Percentiles rank a stretch among this genome's conserved stretches.
These are phyloP conservation scores for Phrynocephalus guinanensis DNA, from an alignment of 2,797 vertebrate species.

Conservation along the genomic window DNA sequence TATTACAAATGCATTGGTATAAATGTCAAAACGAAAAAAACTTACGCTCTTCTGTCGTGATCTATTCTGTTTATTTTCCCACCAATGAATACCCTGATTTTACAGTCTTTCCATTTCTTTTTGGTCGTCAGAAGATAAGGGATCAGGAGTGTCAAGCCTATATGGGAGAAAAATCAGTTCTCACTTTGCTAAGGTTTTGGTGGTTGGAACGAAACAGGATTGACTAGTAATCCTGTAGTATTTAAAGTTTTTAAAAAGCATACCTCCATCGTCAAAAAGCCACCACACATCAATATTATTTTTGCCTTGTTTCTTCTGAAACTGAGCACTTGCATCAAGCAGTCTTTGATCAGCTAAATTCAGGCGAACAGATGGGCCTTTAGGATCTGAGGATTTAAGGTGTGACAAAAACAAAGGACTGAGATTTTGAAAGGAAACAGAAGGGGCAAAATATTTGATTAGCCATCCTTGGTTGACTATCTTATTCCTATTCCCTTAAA, in stretches of 20 bases:
- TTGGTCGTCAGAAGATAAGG: conserved; percentile 95
- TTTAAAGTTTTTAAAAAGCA: conserved; percentile 18
- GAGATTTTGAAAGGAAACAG: conserved; percentile 2
- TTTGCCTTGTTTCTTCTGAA: conserved; percentile 96
- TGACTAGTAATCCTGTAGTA: not conserved
- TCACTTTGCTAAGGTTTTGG: not conserved
- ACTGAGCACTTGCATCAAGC: conserved; percentile 90
- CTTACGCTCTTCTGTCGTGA: conserved; percentile 97
- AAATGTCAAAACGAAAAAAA: conserved; percentile 33
- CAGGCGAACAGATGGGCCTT: conserved; percentile 81
- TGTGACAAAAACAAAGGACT: not conserved
- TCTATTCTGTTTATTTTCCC: conserved; percentile 99
- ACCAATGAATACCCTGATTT: conserved; percentile 97
- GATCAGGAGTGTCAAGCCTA: conserved; percentile 94
- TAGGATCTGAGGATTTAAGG: conserved; percentile 79
- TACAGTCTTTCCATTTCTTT: conserved; percentile 96
- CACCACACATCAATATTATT: conserved; percentile 98
- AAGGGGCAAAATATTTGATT: conserved; percentile 1
- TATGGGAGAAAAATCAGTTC: conserved; percentile 41
- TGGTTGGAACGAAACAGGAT: not conserved
- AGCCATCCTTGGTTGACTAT: no score
- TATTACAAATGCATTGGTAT: not conserved
- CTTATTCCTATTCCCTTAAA: no score
- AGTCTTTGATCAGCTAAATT: conserved; percentile 90
- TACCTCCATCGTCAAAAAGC: conserved; percentile 98